Percentiles rank a stretch among this genome's conserved stretches.
Evolutionary conservation across 2,797 vertebrate genomes (phyloP).

Genomic region (Lepus oiostolus): DNA sequence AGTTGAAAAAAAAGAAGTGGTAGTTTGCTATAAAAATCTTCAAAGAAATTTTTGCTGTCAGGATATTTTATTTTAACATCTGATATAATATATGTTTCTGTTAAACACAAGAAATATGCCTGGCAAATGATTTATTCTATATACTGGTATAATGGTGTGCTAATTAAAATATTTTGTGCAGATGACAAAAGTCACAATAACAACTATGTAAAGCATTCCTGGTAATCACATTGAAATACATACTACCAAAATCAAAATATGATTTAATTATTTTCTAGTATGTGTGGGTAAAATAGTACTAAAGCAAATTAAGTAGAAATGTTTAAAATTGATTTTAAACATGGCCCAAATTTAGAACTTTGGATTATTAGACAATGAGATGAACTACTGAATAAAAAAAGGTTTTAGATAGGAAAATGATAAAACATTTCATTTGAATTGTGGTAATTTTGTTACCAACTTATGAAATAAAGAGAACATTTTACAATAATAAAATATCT

Average conservation of each 20-base stretch:
- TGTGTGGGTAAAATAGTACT: neutral
- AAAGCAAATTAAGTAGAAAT: neutral
- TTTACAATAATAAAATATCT: neutral
- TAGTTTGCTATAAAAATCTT: neutral
- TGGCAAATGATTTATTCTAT: neutral
- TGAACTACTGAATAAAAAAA: neutral
- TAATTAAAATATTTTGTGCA: constrained; percentile 1
- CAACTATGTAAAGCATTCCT: neutral
- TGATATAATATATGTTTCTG: neutral
- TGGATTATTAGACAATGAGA: neutral
- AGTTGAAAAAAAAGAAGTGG: neutral
- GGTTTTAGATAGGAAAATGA: neutral
- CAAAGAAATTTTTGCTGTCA: neutral
- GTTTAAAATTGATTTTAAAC: no score
- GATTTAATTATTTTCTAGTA: neutral
- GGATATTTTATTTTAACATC: neutral
- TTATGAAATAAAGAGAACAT: neutral
- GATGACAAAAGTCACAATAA: neutral
- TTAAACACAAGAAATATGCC: neutral
- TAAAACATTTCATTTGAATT: neutral
- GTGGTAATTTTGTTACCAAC: neutral
- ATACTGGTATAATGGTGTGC: neutral
- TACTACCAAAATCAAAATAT: constrained; percentile 31
- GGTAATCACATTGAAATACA: neutral
- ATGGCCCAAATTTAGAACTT: neutral